Percentiles rank a stretch among this genome's conserved stretches.
These are phyloP conservation scores for Danio kyathit DNA, from an alignment of 2,797 vertebrate genomes.

Conservation along the genomic window DNA sequence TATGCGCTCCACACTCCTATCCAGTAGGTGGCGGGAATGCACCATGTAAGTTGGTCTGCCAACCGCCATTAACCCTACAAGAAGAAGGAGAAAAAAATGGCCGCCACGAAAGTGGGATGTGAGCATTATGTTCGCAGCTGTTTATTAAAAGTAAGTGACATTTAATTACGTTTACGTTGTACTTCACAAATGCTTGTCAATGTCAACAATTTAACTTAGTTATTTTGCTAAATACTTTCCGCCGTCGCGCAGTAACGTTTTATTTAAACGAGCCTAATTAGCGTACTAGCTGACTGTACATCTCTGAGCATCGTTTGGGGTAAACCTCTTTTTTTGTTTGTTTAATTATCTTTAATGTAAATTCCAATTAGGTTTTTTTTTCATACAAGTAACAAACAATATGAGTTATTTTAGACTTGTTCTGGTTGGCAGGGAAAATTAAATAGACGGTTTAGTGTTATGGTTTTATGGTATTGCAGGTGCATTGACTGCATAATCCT, in stretches of 20 bases:
- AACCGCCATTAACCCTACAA: too few species aligned
- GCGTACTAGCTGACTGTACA: conserved; percentile 1
- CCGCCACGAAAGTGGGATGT: conserved; percentile 73
- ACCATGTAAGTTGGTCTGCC: too few species aligned
- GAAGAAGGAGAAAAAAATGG: too few species aligned
- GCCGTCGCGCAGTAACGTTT: too few species aligned
- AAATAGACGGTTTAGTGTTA: too few species aligned
- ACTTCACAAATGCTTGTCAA: background rate
- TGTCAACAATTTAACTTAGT: background rate
- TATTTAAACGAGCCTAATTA: background rate
- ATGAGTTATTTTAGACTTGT: too few species aligned
- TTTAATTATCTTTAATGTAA: too few species aligned
- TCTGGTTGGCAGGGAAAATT: too few species aligned
- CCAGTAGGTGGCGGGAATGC: too few species aligned
- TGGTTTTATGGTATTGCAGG: accelerated
- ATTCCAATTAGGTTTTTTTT: background rate
- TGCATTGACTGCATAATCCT: too few species aligned
- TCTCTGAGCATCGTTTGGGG: background rate
- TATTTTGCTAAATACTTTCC: background rate
- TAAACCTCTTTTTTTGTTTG: background rate
- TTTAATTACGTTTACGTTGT: background rate
- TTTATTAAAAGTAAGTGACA: conserved; percentile 79
- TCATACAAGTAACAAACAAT: too few species aligned
- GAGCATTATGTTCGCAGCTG: conserved; percentile 81
- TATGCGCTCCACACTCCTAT: too few species aligned